These are phyloP conservation scores for Eupithecia insigniata DNA, from an alignment of 2,888 invertebrate genomes.

Conservation along the genomic window DNA sequence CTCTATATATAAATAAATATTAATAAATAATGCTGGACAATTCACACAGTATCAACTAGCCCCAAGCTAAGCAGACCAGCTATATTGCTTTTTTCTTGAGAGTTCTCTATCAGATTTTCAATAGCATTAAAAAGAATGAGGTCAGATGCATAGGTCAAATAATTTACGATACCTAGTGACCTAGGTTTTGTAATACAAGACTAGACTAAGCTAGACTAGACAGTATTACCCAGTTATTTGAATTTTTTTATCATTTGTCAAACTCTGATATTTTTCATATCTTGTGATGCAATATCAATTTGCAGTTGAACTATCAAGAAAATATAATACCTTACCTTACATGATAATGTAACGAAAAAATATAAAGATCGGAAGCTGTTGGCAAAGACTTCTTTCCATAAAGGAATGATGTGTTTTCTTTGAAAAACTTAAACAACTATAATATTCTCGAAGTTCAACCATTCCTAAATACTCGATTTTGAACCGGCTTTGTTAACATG, in stretches of 20 bases:
- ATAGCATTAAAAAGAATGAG: not conserved
- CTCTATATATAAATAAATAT: too few relatives aligned
- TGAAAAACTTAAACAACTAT: too few relatives aligned
- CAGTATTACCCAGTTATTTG: not conserved
- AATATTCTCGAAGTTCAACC: too few relatives aligned
- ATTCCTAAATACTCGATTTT: too few relatives aligned
- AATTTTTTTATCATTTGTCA: not conserved
- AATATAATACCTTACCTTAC: not conserved
- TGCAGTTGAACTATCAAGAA: not conserved
- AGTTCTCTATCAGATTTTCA: not conserved
- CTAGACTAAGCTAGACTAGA: constrained; percentile 1
- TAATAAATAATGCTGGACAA: too few relatives aligned
- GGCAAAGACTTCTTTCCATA: too few relatives aligned
- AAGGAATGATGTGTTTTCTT: too few relatives aligned
- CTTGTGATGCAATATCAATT: not conserved
- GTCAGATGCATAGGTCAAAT: constrained; percentile 6
- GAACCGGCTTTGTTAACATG: too few relatives aligned
- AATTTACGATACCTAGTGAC: not conserved
- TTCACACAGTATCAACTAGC: too few relatives aligned
- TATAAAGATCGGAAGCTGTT: not conserved
- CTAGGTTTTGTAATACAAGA: constrained; percentile 7
- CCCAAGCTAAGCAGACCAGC: too few relatives aligned
- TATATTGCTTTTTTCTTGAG: too few relatives aligned
- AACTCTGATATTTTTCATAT: not conserved
- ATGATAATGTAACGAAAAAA: not conserved